Conservation (phyloP, 1,140 invertebrate species). For the Idris sp. region DNA sequence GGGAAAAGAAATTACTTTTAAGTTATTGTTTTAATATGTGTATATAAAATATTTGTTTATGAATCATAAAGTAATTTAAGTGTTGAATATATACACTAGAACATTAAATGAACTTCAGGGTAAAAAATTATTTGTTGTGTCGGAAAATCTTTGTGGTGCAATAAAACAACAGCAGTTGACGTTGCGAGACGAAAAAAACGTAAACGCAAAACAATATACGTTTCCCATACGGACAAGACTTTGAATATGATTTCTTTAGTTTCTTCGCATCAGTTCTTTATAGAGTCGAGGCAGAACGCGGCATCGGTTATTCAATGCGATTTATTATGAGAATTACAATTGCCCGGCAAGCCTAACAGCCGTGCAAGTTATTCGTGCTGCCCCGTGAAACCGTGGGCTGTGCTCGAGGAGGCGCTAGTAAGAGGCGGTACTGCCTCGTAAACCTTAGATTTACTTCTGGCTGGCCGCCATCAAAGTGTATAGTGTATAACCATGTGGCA, state of each 20-base stretch:
- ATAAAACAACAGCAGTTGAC: conserved; percentile 25
- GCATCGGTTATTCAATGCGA: conserved; percentile 71
- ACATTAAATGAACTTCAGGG: too few relatives aligned
- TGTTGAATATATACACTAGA: too few relatives aligned
- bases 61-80: too few relatives aligned
- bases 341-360: conserved; percentile 65
- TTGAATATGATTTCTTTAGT: conserved; percentile 39
- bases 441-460: conserved; percentile 79
- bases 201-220: conserved; percentile 33
- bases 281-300: conserved; percentile 50
- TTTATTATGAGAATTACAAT: conserved; percentile 78
- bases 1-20: too few relatives aligned
- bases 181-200: conserved; percentile 9
- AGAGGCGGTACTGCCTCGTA: conserved; percentile 79
- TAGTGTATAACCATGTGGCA: conserved; percentile 66
- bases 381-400: conserved; percentile 71
- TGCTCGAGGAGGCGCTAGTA: conserved; percentile 79
- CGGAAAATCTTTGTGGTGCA: conserved; percentile 10
- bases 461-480: conserved; percentile 77
- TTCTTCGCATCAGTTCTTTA: conserved; percentile 57
- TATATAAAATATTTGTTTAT: too few relatives aligned
- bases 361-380: conserved; percentile 64
- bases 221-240: conserved; percentile 25
- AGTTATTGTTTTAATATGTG: too few relatives aligned
- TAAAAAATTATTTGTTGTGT: too few relatives aligned